Evolutionary conservation across 2,113 vertebrate genomes (phyloP).

Genomic region (Elephas maximus): DNA sequence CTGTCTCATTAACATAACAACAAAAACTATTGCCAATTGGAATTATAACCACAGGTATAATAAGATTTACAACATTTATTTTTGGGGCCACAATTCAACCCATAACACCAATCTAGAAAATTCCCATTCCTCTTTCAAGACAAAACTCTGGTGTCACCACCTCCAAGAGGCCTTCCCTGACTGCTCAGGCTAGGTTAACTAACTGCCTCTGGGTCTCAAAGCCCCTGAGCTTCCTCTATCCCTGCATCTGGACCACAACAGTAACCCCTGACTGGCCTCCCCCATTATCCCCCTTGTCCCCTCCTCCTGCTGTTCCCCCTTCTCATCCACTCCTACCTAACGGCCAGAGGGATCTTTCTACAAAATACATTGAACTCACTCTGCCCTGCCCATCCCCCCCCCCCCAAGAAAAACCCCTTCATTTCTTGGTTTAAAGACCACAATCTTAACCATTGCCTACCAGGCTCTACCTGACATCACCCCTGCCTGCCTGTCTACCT

Average conservation of each 20-base stretch:
- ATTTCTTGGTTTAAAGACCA: slow-evolving; percentile 24
- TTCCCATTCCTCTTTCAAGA: background rate
- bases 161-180: background rate
- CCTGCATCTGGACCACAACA: background rate
- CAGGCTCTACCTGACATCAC: background rate
- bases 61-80: background rate
- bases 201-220: background rate
- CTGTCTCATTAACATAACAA: background rate
- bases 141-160: background rate
- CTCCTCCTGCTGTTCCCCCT: slow-evolving; percentile 20
- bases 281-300: background rate
- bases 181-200: background rate
- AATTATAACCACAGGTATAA: background rate
- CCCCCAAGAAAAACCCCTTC: background rate
- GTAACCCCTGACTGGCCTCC: background rate
- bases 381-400: too few species aligned
- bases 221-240: background rate
- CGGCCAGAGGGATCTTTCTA: background rate
- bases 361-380: background rate
- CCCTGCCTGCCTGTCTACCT: background rate
- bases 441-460: background rate
- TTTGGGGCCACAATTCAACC: background rate
- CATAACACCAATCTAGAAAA: background rate
- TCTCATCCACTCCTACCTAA: background rate
- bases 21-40: background rate